Conservation (phyloP, 2,888 invertebrate genomes). For the Neoascia interrupta region DNA sequence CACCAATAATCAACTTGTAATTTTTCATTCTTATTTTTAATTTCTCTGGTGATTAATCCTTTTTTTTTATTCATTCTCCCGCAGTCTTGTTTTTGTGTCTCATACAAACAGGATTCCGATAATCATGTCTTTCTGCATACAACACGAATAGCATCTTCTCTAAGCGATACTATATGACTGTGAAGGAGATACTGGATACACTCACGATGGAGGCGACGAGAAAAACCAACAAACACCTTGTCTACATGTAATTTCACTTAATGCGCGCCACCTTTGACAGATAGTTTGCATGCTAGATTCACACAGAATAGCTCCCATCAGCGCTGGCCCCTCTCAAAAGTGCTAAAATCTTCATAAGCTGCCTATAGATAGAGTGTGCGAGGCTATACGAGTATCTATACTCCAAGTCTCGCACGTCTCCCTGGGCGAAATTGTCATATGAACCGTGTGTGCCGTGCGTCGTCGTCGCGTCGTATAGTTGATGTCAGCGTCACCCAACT, state of each 20-base stretch:
- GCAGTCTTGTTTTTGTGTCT: background rate
- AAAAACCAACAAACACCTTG: slow-evolving; percentile 70
- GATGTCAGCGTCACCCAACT: slow-evolving; percentile 45
- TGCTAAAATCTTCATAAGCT: slow-evolving; percentile 35
- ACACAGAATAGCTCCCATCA: too few relatives aligned
- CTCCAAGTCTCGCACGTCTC: slow-evolving; percentile 36
- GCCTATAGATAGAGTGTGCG: too few relatives aligned
- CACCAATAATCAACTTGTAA: slow-evolving; percentile 69
- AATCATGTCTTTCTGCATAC: slow-evolving; percentile 19
- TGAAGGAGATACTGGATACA: background rate
- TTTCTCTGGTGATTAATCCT: slow-evolving; percentile 67
- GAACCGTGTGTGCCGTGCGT: background rate
- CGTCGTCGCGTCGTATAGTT: background rate
- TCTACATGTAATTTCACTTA: slow-evolving; percentile 70
- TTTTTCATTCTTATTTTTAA: slow-evolving; percentile 66
- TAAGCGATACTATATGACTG: background rate
- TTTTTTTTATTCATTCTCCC: background rate
- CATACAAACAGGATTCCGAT: slow-evolving; percentile 59
- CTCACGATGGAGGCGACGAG: slow-evolving; percentile 19
- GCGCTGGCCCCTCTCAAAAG: background rate
- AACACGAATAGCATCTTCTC: background rate
- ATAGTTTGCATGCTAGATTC: slow-evolving; percentile 63
- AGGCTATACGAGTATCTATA: background rate
- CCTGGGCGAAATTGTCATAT: slow-evolving; percentile 63
- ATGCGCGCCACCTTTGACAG: slow-evolving; percentile 70